Evolutionary conservation across 2,797 vertebrate species (phyloP).

Genomic region (Anguilla obscura): DNA sequence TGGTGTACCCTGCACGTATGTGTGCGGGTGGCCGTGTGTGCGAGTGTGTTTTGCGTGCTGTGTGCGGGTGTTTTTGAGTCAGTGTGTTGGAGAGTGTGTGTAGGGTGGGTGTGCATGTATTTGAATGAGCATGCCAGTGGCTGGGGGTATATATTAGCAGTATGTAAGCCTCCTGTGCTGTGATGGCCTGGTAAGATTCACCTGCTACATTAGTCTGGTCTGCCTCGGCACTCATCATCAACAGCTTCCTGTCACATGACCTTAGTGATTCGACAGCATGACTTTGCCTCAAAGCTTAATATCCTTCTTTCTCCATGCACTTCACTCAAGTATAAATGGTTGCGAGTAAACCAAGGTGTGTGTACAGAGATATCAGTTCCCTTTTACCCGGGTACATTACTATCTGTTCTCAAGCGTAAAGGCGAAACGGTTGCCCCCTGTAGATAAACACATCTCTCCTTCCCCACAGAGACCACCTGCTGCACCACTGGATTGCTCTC

Average conservation of each 20-base stretch:
- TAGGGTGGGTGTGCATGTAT: background rate
- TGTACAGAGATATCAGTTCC: background rate
- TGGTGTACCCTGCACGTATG: no score
- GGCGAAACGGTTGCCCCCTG: background rate
- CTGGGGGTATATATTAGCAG: background rate
- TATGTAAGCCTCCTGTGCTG: background rate
- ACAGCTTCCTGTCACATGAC: background rate
- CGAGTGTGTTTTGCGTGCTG: background rate
- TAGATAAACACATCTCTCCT: background rate
- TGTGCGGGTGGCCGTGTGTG: background rate
- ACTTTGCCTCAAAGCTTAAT: background rate
- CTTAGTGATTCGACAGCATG: background rate
- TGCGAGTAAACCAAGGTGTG: background rate
- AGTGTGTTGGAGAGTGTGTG: background rate
- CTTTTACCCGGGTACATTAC: background rate
- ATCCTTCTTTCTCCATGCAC: background rate
- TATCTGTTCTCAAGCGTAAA: background rate
- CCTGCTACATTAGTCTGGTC: background rate
- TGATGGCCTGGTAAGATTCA: background rate
- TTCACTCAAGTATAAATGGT: background rate
- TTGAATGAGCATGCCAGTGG: background rate
- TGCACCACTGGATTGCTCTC: conserved; percentile 98
- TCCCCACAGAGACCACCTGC: conserved; percentile 86
- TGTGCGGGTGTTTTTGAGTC: background rate
- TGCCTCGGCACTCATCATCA: background rate